Percentiles rank a stretch among this genome's conserved stretches.
phyloP scores from a whole-genome alignment of 2,888 invertebrate species.

The Girardia tigrina region DNA sequence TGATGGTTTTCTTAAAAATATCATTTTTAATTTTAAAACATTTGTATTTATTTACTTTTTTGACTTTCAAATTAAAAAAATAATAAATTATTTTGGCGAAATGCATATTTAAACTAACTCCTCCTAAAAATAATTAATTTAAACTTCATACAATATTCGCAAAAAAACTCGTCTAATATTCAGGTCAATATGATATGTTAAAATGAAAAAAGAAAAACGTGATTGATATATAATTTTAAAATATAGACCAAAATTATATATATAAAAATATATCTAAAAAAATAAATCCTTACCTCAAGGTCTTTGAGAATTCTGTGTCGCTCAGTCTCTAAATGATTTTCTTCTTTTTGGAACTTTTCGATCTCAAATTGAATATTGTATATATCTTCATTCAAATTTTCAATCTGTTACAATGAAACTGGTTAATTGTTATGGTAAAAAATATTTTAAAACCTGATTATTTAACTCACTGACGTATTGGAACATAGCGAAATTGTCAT shows the following conservation, averaged over 20 bases:
- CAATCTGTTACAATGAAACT: constrained; percentile 20
- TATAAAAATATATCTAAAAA: constrained; percentile 8
- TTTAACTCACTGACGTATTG: constrained; percentile 75
- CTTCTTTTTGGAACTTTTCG: constrained; percentile 40
- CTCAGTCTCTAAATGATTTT: constrained; percentile 39
- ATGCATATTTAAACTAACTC: too few relatives aligned
- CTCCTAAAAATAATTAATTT: too few relatives aligned
- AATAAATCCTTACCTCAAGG: constrained; percentile 39
- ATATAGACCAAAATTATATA: neutral
- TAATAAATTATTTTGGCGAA: too few relatives aligned
- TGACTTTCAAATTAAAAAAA: too few relatives aligned
- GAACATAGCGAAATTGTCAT: constrained; percentile 75
- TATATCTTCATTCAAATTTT: constrained; percentile 40
- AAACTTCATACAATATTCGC: too few relatives aligned
- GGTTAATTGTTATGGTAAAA: neutral
- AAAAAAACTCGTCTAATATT: too few relatives aligned
- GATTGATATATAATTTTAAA: neutral
- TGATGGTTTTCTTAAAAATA: too few relatives aligned
- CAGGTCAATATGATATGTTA: too few relatives aligned
- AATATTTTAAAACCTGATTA: constrained; percentile 44
- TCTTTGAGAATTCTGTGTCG: constrained; percentile 39
- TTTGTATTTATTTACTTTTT: too few relatives aligned
- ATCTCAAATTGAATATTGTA: constrained; percentile 53
- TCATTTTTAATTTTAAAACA: too few relatives aligned
- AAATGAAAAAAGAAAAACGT: neutral